These are phyloP conservation scores for Rhorus exstirpatorius DNA, from an alignment of 2,888 invertebrate species.

Conservation along the genomic window DNA sequence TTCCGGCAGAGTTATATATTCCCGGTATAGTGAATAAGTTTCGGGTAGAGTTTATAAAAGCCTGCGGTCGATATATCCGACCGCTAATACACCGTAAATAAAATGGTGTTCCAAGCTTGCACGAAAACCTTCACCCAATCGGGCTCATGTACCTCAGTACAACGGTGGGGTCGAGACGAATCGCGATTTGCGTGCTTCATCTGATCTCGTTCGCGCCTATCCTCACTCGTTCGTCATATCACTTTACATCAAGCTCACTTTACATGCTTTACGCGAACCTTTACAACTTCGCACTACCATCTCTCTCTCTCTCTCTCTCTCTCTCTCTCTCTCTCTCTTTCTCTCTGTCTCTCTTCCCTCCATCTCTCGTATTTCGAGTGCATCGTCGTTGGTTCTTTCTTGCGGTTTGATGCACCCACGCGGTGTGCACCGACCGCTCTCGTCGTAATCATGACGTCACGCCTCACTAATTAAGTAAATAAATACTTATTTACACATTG, in stretches of 20 bases:
- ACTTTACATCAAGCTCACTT: slow-evolving; percentile 5
- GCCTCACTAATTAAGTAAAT: not conserved
- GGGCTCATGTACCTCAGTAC: too few relatives aligned
- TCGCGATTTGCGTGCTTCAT: slow-evolving; percentile 35
- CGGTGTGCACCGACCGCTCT: slow-evolving; percentile 5
- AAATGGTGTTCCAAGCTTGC: too few relatives aligned
- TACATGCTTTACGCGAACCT: slow-evolving; percentile 19
- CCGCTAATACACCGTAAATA: too few relatives aligned
- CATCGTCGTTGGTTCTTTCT: not conserved
- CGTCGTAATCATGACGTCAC: slow-evolving; percentile 14
- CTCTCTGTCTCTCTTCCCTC: not conserved
- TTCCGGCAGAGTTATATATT: too few relatives aligned
- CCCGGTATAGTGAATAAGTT: too few relatives aligned
- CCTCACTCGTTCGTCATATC: not conserved
- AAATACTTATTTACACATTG: not conserved
- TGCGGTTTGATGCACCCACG: slow-evolving; percentile 14
- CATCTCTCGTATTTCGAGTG: not conserved
- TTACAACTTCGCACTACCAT: slow-evolving; percentile 3
- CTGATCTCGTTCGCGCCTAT: slow-evolving; percentile 19
- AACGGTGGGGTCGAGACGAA: slow-evolving; percentile 5
- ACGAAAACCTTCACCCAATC: too few relatives aligned
- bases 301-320: not conserved
- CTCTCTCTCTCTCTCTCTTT: not conserved
- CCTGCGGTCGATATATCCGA: too few relatives aligned
- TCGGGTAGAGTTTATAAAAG: too few relatives aligned